A percentile compares a stretch with the other conserved stretches of the same genome.
phyloP scores from a whole-genome alignment of 2,797 vertebrate genomes.

The Adrianichthys oophorus region DNA sequence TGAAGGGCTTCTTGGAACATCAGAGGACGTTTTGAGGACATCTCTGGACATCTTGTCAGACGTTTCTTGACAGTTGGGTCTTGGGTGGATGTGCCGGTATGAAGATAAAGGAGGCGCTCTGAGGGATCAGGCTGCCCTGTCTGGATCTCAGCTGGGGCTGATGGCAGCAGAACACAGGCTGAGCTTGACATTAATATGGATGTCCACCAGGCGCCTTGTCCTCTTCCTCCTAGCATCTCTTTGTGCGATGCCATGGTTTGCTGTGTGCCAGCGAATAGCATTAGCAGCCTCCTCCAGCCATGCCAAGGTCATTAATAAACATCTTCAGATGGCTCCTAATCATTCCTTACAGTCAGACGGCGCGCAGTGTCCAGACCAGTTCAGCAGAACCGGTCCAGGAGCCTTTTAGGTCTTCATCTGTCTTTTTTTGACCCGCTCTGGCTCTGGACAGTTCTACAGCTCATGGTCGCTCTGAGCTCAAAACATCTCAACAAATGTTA shows the following conservation, averaged over 20 bases:
- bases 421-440: too few relatives aligned
- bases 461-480: too few relatives aligned
- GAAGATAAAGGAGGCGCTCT: slow-evolving; percentile 57
- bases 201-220: slow-evolving; percentile 72
- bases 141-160: slow-evolving; percentile 59
- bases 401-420: too few relatives aligned
- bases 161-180: slow-evolving; percentile 70
- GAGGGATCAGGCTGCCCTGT: slow-evolving; percentile 54
- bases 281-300: slow-evolving; percentile 55
- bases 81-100: slow-evolving; percentile 34
- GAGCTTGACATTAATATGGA: slow-evolving; percentile 70
- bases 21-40: slow-evolving; percentile 44
- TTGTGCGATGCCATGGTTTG: slow-evolving; percentile 58
- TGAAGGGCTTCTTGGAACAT: slow-evolving; percentile 25
- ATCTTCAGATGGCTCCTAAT: slow-evolving; percentile 78
- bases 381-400: neutral
- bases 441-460: too few relatives aligned
- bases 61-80: slow-evolving; percentile 43
- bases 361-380: slow-evolving; percentile 26
- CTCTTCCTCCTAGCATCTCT: slow-evolving; percentile 52
- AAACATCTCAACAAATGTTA: too few relatives aligned
- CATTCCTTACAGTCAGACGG: slow-evolving; percentile 44
- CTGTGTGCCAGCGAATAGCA: slow-evolving; percentile 65
- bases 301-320: slow-evolving; percentile 80
- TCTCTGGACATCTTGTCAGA: slow-evolving; percentile 36